These are phyloP conservation scores for Nomada ruficornis DNA, from an alignment of 2,888 invertebrate genomes.

Conservation along the genomic window DNA sequence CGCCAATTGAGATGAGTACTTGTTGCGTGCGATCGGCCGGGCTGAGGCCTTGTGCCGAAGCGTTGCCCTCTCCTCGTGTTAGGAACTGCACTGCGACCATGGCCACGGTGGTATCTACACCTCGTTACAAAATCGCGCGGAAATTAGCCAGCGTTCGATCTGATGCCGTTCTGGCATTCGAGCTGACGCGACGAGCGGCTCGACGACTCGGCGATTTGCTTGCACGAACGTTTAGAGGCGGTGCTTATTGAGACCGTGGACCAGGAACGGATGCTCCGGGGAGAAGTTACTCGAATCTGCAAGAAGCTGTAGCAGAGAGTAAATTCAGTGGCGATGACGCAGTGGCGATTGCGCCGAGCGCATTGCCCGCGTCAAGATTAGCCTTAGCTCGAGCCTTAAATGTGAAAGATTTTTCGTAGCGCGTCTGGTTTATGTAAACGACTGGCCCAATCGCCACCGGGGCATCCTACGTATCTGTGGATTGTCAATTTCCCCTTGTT, in stretches of 20 bases:
- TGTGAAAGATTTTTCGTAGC: conserved; percentile 48
- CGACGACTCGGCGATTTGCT: conserved; percentile 10
- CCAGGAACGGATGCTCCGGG: background rate
- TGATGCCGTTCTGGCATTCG: conserved; percentile 7
- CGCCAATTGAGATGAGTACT: conserved; percentile 78
- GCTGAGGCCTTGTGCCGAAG: conserved; percentile 65
- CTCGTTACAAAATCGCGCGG: conserved; percentile 55
- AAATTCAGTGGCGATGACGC: conserved; percentile 60
- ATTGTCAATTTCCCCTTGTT: conserved; percentile 57
- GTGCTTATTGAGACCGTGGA: background rate
- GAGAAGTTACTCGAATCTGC: conserved; percentile 39
- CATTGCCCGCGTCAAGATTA: conserved; percentile 61
- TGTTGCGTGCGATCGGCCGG: conserved; percentile 65
- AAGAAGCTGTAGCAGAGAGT: conserved; percentile 43
- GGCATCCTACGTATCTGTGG: conserved; percentile 58
- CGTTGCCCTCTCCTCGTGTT: conserved; percentile 65
- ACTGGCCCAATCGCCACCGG: conserved; percentile 10
- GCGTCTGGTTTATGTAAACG: conserved; percentile 69
- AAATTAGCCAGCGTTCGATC: conserved; percentile 45
- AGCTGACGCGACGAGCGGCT: background rate
- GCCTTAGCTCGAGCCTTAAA: conserved; percentile 61
- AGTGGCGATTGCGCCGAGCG: conserved; percentile 42
- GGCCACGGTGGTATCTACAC: conserved; percentile 23
- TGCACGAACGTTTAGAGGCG: background rate
- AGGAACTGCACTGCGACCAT: conserved; percentile 38